A percentile compares a stretch with the other conserved stretches of the same genome.
Evolutionary conservation across 2,113 vertebrate genomes (phyloP).

Genomic region (Sterna hirundo): DNA sequence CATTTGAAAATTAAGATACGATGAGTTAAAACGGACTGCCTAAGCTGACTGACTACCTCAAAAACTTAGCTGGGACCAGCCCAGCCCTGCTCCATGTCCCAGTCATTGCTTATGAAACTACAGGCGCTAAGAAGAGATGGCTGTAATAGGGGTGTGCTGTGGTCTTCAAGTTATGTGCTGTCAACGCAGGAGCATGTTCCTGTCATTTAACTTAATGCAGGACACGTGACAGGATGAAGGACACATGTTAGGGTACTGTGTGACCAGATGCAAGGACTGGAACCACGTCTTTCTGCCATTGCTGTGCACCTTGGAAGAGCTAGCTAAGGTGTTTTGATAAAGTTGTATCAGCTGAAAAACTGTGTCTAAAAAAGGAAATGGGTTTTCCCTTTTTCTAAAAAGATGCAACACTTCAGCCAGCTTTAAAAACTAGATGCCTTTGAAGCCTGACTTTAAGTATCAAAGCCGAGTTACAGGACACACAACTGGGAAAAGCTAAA

Average conservation of each 20-base stretch:
- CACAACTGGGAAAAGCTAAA: neutral
- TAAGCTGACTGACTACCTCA: neutral
- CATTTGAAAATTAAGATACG: neutral
- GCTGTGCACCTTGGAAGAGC: neutral
- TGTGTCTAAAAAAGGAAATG: neutral
- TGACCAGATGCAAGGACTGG: neutral
- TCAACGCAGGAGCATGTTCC: neutral
- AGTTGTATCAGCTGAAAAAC: neutral
- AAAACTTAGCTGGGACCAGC: neutral
- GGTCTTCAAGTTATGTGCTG: too few species aligned
- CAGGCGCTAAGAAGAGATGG: neutral
- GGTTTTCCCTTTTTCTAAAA: neutral
- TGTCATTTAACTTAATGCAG: neutral
- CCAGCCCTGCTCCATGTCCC: neutral
- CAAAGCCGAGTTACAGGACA: neutral
- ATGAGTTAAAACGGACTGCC: neutral
- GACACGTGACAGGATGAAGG: neutral
- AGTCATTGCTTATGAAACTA: neutral
- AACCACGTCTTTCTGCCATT: neutral
- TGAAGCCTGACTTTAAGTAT: neutral
- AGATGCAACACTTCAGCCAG: neutral
- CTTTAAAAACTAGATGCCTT: neutral
- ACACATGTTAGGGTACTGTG: accelerated
- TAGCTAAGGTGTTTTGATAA: neutral
- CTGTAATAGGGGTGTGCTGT: neutral